These are phyloP conservation scores for Ochotona curzoniae DNA, from an alignment of 2,113 vertebrate species.

Conservation along the genomic window DNA sequence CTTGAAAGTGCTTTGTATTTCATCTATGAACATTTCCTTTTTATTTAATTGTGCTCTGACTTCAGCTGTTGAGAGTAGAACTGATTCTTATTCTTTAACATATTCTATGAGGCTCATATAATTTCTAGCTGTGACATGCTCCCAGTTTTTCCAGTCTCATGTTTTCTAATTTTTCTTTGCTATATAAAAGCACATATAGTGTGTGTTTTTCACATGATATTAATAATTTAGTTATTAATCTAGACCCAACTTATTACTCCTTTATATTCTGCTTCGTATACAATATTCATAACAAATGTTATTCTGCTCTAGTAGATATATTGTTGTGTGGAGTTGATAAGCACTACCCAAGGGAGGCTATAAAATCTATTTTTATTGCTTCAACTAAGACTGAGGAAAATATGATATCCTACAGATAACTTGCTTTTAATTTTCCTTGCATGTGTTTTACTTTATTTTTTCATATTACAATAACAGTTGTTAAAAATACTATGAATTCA, in stretches of 20 bases:
- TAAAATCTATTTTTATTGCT: background rate
- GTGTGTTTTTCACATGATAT: background rate
- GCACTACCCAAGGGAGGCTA: background rate
- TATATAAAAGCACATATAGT: background rate
- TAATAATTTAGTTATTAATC: background rate
- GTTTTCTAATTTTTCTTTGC: background rate
- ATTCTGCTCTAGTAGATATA: background rate
- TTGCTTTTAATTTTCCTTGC: background rate
- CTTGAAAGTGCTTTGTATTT: background rate
- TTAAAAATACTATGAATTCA: background rate
- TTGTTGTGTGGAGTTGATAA: background rate
- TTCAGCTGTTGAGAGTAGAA: constrained; percentile 47
- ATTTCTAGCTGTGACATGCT: background rate
- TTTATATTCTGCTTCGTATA: background rate
- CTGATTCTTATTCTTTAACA: background rate
- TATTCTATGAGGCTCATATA: background rate
- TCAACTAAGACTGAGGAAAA: background rate
- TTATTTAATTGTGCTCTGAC: constrained; percentile 11
- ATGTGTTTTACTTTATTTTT: background rate
- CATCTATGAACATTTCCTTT: background rate
- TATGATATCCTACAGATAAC: background rate
- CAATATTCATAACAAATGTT: no score
- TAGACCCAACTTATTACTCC: background rate
- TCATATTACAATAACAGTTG: background rate
- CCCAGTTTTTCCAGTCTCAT: background rate